phyloP scores from a whole-genome alignment of 2,888 invertebrate genomes.

The Fragum fragum region DNA sequence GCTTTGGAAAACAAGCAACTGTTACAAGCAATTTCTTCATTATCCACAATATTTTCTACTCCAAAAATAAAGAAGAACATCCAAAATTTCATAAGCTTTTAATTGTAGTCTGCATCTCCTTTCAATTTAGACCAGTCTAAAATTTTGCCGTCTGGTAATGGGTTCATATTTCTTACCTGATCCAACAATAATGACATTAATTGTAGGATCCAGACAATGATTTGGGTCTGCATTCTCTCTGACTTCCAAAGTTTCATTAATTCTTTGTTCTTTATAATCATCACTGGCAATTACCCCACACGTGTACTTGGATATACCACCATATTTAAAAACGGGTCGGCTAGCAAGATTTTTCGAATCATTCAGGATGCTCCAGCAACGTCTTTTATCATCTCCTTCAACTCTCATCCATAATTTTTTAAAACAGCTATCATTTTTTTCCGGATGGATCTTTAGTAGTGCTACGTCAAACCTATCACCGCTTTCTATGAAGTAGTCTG shows the following conservation, averaged over 20 bases:
- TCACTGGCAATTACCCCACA: not conserved
- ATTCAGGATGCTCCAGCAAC: not conserved
- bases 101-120: too few species aligned
- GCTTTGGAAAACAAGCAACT: too few species aligned
- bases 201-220: not conserved
- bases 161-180: slow-evolving; percentile 19
- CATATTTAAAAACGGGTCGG: slow-evolving; percentile 13
- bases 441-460: not conserved
- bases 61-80: too few species aligned
- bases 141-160: too few species aligned
- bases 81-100: too few species aligned
- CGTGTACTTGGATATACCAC: not conserved
- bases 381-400: not conserved
- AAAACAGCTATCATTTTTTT: not conserved
- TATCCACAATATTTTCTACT: too few species aligned
- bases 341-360: not conserved
- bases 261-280: not conserved
- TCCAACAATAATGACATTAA: slow-evolving; percentile 18
- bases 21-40: too few species aligned
- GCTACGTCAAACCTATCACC: slow-evolving; percentile 15
- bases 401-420: not conserved
- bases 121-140: too few species aligned
- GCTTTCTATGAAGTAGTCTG: not conserved
- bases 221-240: too few species aligned
- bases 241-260: too few species aligned